Evolutionary conservation across 2,797 vertebrate species (phyloP), one percentile per base, ranked within the genome.

Genomic region (Syndactyla subalaris): DNA sequence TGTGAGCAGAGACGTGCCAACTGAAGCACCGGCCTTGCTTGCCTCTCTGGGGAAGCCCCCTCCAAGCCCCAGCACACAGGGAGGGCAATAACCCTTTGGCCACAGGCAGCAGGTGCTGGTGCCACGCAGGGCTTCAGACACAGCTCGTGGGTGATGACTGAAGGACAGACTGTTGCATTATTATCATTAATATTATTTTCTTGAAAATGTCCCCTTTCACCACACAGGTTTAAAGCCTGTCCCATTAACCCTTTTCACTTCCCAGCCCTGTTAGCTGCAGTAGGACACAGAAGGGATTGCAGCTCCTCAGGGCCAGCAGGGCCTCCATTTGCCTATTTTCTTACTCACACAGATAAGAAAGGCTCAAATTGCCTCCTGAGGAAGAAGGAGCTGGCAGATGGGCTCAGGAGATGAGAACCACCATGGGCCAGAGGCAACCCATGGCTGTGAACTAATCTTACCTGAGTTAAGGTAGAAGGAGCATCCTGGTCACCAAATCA

Each of bases 11-110:
- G 73, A 75, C 24, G 58, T n/a, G 81, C 46, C 0, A 3, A 24
- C 52, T 78, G 7, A 78, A 20, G 57, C 2, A 5, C 57, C 0
- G 1, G 27, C 17, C 45, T 63, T 45, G n/a, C 74, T 34, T 0
- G 0, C 14, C 17, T 34, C 45, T 18, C 27, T 39, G 43, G 34
- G 19, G 39, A 58, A 70, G 23, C 14, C 10, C 12, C n/a, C 34
- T 55, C 2, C 3, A 32, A 7, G 29, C 45, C 21, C 2, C 23
- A 2, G 29, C 55, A 46, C 29, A 36, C 1, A 1, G 4, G 21
- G 39, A 59, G 30, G 30, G 22, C 12, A 26, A 12, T 13, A 30
- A 1, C 0, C 1, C 32, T 83, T n/a, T 0, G 2, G 21, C n/a
- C 20, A 8, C 0, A n/a, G 57, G 39, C 72, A 79, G 88, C n/a